Evolutionary conservation across 2,888 invertebrate species (phyloP), one percentile per base, ranked within the genome.

Genomic region (Hecatera dysodea): DNA sequence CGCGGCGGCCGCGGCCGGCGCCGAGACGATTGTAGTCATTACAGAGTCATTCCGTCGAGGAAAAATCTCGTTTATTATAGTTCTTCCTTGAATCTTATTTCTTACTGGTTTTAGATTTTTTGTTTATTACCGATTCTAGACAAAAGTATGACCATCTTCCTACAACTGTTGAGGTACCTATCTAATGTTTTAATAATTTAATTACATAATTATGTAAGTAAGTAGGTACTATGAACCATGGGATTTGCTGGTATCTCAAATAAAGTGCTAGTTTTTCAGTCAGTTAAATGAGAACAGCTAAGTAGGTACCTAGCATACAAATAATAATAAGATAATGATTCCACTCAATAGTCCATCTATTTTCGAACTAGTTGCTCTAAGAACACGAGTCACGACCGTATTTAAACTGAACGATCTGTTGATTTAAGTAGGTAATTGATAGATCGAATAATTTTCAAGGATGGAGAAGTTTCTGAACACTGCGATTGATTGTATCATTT

Each of bases 361-460:
- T 29, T 52, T 42, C 15, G 22, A 57, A 42, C 17, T 56, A 46
- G 7, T 19, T 22, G 2, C 17, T 12, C 22, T 46, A 55, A 44
- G 29, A 56, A 48, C 22, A 39, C 22, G 36, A 44, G 48, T 39
- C 22, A 39, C 22, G 36, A 44, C 3, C 6, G 24, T n/a, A n/a
- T 56, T 22, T 11, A 76, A 55, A n/a, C n/a, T 29, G 17, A 56
- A 33, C 19, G 27, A 33, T 62, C 46, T 42, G 36, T 27, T 77
- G 29, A 62, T 77, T 39, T 67, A 53, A 42, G 44, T 73, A 46
- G n/a, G 46, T 73, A 56, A 67, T 71, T 80, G 69, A 73, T 78
- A 67, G 75, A 75, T 71, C 61, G 42, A 77, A 80, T 71, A 66
- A 63, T 80, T 73, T 81, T 81, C 85, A 87, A 88, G 87, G 86